phyloP scores from a whole-genome alignment of 2,888 invertebrate genomes.

The Tinea pellionella region DNA sequence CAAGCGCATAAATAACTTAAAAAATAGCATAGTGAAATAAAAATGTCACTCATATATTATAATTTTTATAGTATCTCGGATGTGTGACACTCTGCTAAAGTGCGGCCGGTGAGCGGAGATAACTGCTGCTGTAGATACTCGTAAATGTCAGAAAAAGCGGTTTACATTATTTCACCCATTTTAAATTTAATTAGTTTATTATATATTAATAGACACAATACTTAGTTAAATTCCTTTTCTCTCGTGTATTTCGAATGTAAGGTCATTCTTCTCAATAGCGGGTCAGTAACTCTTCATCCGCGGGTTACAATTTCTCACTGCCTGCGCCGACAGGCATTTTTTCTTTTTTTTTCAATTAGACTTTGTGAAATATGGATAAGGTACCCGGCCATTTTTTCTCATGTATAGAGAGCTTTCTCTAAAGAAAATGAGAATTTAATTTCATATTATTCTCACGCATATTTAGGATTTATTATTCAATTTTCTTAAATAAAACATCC shows the following conservation, averaged over 20 bases:
- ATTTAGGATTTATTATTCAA: neutral
- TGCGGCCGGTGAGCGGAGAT: too few relatives aligned
- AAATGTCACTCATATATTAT: too few relatives aligned
- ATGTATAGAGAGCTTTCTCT: neutral
- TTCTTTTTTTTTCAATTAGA: constrained; percentile 11
- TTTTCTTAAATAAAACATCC: too few relatives aligned
- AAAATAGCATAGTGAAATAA: too few relatives aligned
- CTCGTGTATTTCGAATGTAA: neutral
- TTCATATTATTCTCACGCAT: neutral
- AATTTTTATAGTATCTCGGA: too few relatives aligned
- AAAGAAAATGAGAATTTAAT: neutral
- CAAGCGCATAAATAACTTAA: too few relatives aligned
- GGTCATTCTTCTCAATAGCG: neutral
- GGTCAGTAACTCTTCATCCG: neutral
- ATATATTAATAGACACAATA: too few relatives aligned
- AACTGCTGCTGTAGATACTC: too few relatives aligned
- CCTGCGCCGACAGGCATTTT: constrained; percentile 1
- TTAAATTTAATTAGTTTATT: too few relatives aligned
- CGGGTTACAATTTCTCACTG: constrained; percentile 4
- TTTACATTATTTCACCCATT: too few relatives aligned
- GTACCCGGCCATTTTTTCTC: neutral
- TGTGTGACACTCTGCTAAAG: too few relatives aligned
- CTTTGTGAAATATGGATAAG: constrained; percentile 5
- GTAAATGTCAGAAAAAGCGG: too few relatives aligned
- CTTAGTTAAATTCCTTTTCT: neutral